These are phyloP conservation scores for Callospermophilus lateralis DNA, from an alignment of 2,113 vertebrate species.

Conservation along the genomic window DNA sequence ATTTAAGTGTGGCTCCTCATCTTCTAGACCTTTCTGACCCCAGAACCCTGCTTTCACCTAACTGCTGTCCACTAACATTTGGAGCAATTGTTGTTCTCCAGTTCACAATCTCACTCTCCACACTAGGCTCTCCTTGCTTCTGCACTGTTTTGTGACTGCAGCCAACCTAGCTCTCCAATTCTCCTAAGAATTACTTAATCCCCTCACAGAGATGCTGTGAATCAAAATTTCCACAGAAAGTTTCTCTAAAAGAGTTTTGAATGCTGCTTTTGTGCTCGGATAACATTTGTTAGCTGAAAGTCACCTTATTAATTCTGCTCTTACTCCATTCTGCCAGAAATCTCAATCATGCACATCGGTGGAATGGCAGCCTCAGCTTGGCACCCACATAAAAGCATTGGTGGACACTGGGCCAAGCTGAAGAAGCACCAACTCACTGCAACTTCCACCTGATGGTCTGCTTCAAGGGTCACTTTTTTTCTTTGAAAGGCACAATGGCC, in stretches of 20 bases:
- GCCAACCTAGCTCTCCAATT: background rate
- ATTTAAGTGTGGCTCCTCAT: background rate
- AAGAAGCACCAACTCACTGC: background rate
- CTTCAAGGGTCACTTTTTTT: constrained; percentile 46
- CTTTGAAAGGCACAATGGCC: background rate
- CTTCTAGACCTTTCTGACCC: background rate
- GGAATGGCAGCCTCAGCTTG: background rate
- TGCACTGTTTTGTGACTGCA: background rate
- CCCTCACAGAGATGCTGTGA: background rate
- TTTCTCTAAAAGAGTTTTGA: background rate
- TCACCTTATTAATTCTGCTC: background rate
- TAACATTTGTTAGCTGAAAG: background rate
- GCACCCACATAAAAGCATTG: background rate
- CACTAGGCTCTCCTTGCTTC: background rate
- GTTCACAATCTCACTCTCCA: background rate
- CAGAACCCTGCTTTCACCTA: constrained; percentile 4
- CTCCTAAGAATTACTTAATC: background rate
- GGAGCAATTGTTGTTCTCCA: background rate
- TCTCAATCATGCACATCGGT: background rate
- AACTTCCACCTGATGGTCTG: constrained; percentile 25
- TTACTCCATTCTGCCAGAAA: background rate
- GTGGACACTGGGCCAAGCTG: background rate
- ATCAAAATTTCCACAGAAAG: background rate
- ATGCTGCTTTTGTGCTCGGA: background rate
- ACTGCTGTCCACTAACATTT: background rate